These are phyloP conservation scores for Brachionus calyciflorus DNA, from an alignment of 1,140 invertebrate species.

Conservation along the genomic window DNA sequence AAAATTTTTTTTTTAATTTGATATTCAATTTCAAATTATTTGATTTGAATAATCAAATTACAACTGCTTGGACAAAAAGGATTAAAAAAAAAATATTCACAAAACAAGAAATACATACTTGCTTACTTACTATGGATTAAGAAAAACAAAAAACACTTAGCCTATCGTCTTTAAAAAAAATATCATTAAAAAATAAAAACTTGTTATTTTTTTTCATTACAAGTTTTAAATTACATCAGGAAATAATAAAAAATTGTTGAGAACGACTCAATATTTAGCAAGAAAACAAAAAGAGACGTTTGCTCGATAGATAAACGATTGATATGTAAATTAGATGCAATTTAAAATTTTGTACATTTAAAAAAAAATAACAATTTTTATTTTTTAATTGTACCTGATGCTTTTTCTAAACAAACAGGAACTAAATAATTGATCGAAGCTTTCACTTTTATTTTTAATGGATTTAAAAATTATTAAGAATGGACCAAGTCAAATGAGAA, in stretches of 20 bases:
- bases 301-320: neutral
- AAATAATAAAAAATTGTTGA: neutral
- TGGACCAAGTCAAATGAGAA: constrained; percentile 9
- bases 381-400: constrained; percentile 34
- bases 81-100: neutral
- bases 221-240: constrained; percentile 27
- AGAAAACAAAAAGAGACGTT: no score
- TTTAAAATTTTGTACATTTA: no score
- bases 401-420: constrained; percentile 30
- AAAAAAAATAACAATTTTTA: neutral
- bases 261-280: constrained; percentile 2
- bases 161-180: constrained; percentile 5
- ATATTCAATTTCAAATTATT: constrained; percentile 25
- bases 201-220: no score
- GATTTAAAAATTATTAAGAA: constrained; percentile 4
- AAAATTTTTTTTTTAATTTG: constrained; percentile 8
- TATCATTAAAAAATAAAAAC: no score
- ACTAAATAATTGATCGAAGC: constrained; percentile 2
- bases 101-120: neutral
- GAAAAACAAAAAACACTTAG: neutral
- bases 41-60: constrained; percentile 41
- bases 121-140: no score
- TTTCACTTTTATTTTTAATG: constrained; percentile 12
- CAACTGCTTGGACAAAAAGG: neutral
- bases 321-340: no score